These are phyloP conservation scores for Rosalia funebris DNA, from an alignment of 2,888 invertebrate genomes.

Conservation along the genomic window DNA sequence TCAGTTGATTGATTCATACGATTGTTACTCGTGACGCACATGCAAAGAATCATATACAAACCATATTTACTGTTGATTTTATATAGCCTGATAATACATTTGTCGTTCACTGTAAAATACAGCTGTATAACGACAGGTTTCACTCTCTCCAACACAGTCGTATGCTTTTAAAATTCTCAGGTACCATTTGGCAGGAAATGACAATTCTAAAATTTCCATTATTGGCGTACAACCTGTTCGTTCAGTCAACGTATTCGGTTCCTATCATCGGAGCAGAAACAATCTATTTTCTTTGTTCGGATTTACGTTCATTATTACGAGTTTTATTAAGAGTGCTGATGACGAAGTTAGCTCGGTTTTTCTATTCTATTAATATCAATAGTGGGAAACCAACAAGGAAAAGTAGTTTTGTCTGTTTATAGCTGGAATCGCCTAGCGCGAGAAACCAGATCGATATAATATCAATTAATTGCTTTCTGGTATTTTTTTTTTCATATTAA, in stretches of 20 bases:
- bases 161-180: neutral
- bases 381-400: constrained; percentile 1
- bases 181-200: neutral
- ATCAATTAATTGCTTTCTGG: neutral
- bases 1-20: no score
- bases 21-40: no score
- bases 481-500: neutral
- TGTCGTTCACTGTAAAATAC: no score
- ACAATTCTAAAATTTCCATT: neutral
- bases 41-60: no score
- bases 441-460: neutral
- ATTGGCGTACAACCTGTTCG: neutral
- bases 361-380: constrained; percentile 3
- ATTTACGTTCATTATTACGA: constrained; percentile 2
- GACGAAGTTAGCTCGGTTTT: constrained; percentile 3
- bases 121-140: no score
- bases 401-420: neutral
- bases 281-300: constrained; percentile 2
- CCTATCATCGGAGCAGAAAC: neutral
- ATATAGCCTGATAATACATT: no score
- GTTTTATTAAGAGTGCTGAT: constrained; percentile 6
- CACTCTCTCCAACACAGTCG: no score
- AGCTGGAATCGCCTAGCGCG: neutral
- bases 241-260: neutral
- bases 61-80: no score